Percentiles rank a stretch among this genome's conserved stretches.
Conservation (phyloP, 1,140 invertebrate genomes). For the Hyposmocoma kahamanoa region DNA sequence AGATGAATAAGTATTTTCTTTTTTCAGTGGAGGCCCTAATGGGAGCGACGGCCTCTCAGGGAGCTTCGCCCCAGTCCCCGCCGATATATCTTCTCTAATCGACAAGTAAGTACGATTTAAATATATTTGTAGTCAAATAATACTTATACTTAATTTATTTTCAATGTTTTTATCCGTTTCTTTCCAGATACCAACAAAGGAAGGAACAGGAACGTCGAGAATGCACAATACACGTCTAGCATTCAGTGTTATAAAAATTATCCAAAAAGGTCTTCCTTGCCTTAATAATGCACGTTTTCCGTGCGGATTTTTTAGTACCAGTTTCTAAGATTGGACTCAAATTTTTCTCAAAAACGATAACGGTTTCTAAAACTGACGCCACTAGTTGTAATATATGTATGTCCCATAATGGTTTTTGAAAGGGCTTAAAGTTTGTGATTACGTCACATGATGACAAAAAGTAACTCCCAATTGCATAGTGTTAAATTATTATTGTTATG, state of each 20-base stretch:
- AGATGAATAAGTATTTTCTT: constrained; percentile 3
- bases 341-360: too few species aligned
- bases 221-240: constrained; percentile 72
- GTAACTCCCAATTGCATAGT: constrained; percentile 32
- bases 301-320: constrained; percentile 1
- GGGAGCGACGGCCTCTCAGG: constrained; percentile 54
- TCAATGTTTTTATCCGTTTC: constrained; percentile 6
- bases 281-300: background rate
- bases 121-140: background rate
- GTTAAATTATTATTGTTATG: constrained; percentile 42
- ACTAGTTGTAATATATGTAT: constrained; percentile 10
- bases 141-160: constrained; percentile 35
- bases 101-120: constrained; percentile 62
- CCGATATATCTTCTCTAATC: constrained; percentile 69
- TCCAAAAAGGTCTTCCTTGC: background rate
- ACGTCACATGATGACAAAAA: constrained; percentile 8
- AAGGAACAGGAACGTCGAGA: constrained; percentile 71
- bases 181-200: constrained; percentile 67
- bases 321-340: too few species aligned
- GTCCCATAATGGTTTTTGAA: too few species aligned
- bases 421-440: constrained; percentile 19
- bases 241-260: constrained; percentile 14
- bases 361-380: too few species aligned
- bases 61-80: constrained; percentile 52
- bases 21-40: constrained; percentile 48